phyloP scores from a whole-genome alignment of 2,113 vertebrate genomes.

The Ageneiosus marmoratus region DNA sequence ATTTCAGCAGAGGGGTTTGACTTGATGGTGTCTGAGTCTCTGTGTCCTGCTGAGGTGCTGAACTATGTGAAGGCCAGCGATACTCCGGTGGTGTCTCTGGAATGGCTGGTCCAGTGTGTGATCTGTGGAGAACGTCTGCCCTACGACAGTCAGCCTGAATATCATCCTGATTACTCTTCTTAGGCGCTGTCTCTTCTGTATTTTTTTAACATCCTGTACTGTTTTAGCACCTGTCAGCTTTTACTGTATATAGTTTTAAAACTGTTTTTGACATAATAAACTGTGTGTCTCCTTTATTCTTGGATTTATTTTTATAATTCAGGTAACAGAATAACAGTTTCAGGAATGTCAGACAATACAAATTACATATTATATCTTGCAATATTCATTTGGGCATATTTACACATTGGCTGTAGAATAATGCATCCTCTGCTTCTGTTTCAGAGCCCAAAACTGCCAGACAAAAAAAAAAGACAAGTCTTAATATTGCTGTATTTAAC shows the following conservation, averaged over 20 bases:
- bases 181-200: constrained; percentile 4
- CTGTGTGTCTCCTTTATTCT: constrained; percentile 79
- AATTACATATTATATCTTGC: background rate
- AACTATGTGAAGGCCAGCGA: constrained; percentile 77
- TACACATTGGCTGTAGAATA: background rate
- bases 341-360: background rate
- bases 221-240: constrained; percentile 82
- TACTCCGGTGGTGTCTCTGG: constrained; percentile 86
- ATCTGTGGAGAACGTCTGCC: constrained; percentile 83
- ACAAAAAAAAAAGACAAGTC: background rate
- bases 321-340: background rate
- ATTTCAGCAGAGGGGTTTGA: constrained; percentile 83
- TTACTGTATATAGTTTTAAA: constrained; percentile 92
- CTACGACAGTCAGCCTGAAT: constrained; percentile 83
- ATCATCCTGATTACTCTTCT: constrained; percentile 73
- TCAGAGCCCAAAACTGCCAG: constrained; percentile 48
- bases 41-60: constrained; percentile 80
- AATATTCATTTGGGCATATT: background rate
- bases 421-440: background rate
- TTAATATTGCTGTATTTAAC: background rate
- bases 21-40: constrained; percentile 82
- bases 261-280: constrained; percentile 83
- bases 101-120: constrained; percentile 95
- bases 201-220: constrained; percentile 74
- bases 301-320: constrained; percentile 60